Percentiles rank a stretch among this genome's conserved stretches.
phyloP scores from a whole-genome alignment of 2,797 vertebrate genomes.

The Epinephelus malabaricus region DNA sequence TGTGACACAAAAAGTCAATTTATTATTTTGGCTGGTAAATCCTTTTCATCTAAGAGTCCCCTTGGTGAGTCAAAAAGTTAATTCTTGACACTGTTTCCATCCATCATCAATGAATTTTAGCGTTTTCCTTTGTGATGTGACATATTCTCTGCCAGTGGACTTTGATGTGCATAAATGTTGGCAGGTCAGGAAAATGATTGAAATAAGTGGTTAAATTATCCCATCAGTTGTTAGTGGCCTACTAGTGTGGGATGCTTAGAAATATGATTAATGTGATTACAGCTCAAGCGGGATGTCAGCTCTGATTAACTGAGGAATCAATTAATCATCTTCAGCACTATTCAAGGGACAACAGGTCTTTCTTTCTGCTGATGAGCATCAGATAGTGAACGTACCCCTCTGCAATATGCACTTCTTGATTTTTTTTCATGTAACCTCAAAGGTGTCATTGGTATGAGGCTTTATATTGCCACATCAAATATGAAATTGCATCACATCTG shows the following conservation, averaged over 20 bases:
- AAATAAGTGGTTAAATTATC: slow-evolving; percentile 49
- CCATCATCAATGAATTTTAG: too few relatives aligned
- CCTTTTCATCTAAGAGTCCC: too few relatives aligned
- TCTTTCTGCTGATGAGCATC: slow-evolving; percentile 5
- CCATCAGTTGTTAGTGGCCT: slow-evolving; percentile 25
- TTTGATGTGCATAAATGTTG: slow-evolving; percentile 38
- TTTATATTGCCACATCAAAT: slow-evolving; percentile 53
- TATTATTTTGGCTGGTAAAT: too few relatives aligned
- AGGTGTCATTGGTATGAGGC: slow-evolving; percentile 17
- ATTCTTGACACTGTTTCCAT: too few relatives aligned
- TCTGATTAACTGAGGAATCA: slow-evolving; percentile 61
- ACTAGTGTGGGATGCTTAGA: slow-evolving; percentile 2
- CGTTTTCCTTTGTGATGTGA: not conserved
- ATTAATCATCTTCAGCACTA: slow-evolving; percentile 29
- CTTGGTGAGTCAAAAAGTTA: too few relatives aligned
- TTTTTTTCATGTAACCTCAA: slow-evolving; percentile 1
- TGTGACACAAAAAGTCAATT: too few relatives aligned
- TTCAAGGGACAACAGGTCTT: slow-evolving; percentile 2
- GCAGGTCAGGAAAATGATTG: slow-evolving; percentile 34
- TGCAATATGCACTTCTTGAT: too few relatives aligned
- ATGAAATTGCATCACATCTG: slow-evolving; percentile 48
- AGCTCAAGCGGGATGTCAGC: slow-evolving; percentile 45
- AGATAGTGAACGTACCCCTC: not conserved
- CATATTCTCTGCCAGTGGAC: not conserved
- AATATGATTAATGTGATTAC: slow-evolving; percentile 61